A percentile compares a stretch with the other conserved stretches of the same genome.
Conservation (phyloP, 2,113 vertebrate species). For the Eulemur rufifrons region DNA sequence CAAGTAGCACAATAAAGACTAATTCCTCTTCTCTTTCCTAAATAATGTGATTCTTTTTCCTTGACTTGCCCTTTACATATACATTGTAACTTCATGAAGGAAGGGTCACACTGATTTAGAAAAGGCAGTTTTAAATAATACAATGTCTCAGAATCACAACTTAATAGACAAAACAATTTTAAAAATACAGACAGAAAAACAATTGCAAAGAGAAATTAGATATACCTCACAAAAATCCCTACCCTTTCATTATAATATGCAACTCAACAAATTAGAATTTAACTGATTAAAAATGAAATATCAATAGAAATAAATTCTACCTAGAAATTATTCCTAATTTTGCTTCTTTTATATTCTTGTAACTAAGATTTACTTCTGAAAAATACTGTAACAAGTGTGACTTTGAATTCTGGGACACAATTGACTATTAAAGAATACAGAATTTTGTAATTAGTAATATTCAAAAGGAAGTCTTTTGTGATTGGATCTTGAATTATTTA, state of each 20-base stretch:
- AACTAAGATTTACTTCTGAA: background rate
- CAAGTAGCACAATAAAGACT: background rate
- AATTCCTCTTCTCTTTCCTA: background rate
- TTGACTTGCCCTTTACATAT: background rate
- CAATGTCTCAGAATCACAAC: background rate
- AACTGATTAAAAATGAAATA: background rate
- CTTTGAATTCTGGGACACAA: background rate
- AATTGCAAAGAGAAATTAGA: background rate
- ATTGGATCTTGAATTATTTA: background rate
- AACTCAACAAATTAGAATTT: background rate
- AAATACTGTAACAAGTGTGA: background rate
- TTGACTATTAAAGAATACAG: background rate
- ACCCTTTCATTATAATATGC: background rate
- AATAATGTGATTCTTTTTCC: background rate
- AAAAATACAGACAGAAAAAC: background rate
- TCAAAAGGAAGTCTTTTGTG: background rate
- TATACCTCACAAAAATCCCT: background rate
- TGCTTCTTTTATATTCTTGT: background rate
- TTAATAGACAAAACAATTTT: background rate
- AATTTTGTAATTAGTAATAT: constrained; percentile 37
- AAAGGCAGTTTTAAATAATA: background rate
- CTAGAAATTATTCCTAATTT: background rate
- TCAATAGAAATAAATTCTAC: background rate
- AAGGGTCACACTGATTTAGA: background rate
- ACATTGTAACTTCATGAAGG: background rate